phyloP scores from a whole-genome alignment of 1,140 invertebrate species.

The Dinothrombium tinctorium region DNA sequence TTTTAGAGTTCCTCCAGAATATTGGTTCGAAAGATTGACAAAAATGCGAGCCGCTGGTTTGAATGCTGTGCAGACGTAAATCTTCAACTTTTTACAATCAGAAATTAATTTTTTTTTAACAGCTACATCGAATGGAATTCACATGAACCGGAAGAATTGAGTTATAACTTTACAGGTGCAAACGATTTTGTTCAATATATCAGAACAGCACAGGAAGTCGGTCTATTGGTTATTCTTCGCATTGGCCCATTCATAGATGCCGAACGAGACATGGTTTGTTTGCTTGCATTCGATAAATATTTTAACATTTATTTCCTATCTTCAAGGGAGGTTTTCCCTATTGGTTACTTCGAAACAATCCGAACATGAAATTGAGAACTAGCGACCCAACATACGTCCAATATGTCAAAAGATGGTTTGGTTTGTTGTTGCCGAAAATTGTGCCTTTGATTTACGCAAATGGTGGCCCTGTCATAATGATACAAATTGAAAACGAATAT shows the following conservation, averaged over 20 bases:
- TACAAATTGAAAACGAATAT: slow-evolving; percentile 19
- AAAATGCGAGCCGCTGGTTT: slow-evolving; percentile 26
- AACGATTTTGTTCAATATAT: slow-evolving; percentile 22
- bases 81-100: slow-evolving; percentile 10
- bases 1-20: slow-evolving; percentile 23
- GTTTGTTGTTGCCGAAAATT: slow-evolving; percentile 20
- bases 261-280: slow-evolving; percentile 25
- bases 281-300: not conserved
- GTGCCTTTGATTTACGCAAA: slow-evolving; percentile 21
- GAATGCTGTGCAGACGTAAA: slow-evolving; percentile 27
- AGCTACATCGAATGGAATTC: slow-evolving; percentile 10
- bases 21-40: slow-evolving; percentile 26
- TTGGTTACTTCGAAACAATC: slow-evolving; percentile 18
- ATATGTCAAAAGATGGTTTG: slow-evolving; percentile 20
- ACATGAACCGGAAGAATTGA: slow-evolving; percentile 4
- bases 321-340: slow-evolving; percentile 20
- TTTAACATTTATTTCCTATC: not conserved
- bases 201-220: slow-evolving; percentile 21
- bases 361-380: slow-evolving; percentile 11
- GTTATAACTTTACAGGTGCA: slow-evolving; percentile 1
- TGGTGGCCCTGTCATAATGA: slow-evolving; percentile 24
- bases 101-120: not conserved
- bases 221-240: slow-evolving; percentile 23
- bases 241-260: slow-evolving; percentile 28
- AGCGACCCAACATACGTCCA: slow-evolving; percentile 17